Base-by-base conservation (phyloP, 2,888 invertebrate genomes). In the Rhyacophila evoluta region DNA sequence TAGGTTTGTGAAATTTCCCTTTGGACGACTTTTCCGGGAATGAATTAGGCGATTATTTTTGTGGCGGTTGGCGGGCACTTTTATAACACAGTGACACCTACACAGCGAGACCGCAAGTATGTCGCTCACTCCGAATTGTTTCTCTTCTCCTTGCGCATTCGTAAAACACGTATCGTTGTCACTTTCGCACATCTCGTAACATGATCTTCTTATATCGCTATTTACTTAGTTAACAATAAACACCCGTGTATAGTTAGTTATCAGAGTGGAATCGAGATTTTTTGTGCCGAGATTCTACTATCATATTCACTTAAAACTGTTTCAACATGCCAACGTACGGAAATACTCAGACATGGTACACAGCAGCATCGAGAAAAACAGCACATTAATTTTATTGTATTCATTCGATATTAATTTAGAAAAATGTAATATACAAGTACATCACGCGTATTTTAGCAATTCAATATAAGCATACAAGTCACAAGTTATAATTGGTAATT, bases 211-310 rank as follows among this genome's bases (percentile, higher is more conserved):
- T 72, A 72, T 72, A 37, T 37, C 55, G 37, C 25, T 72, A 37
- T 72, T 72, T 72, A 72, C 36, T 72, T 25, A 69, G 33, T 72
- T 25, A 36, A 33, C 72, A 36, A 37, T 72, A 72, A 72, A 72
- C 72, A 72, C 37, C 37, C 36, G 72, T 37, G 37, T 72, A 36
- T 72, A 72, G 37, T 11, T 72, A 72, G 37, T 11, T 72, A 25
- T 15, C 72, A 72, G 25, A 2, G 55, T 19, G 15, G 0, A 15
- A 55, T 33, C 29, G 6, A 6, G 6, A 4, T 4, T 6, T 33
- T 33, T 33, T 33, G 2, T 33, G 29, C 29, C 29, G 6, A n/a
- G n/a, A n/a, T n/a, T n/a, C n/a, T n/a, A n/a, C n/a, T n/a, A n/a
- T n/a, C n/a, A n/a, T n/a, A n/a, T n/a, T n/a, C n/a, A n/a, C n/a